Evolutionary conservation across 1,140 invertebrate species (phyloP).

Genomic region (Drosophila obscura): DNA sequence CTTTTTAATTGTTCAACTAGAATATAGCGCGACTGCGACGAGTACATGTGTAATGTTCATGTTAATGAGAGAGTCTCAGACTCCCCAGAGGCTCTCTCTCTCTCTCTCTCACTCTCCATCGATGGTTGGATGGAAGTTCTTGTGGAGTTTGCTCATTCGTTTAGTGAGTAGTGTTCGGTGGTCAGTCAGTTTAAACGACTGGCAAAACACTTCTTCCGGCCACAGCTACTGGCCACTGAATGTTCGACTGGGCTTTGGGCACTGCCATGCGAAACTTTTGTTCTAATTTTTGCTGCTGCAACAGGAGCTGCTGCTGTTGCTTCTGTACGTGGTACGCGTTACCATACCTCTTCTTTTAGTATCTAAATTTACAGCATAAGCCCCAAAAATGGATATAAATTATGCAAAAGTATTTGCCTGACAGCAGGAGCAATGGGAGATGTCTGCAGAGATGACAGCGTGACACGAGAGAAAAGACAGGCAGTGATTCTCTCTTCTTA

Average conservation of each 20-base stretch:
- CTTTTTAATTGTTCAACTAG: constrained; percentile 51
- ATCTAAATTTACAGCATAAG: not conserved
- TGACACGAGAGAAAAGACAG: too few relatives aligned
- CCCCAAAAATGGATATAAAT: too few relatives aligned
- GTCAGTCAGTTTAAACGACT: constrained; percentile 24
- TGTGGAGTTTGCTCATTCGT: constrained; percentile 5
- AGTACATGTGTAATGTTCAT: constrained; percentile 66
- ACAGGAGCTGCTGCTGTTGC: too few relatives aligned
- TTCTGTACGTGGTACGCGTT: too few relatives aligned
- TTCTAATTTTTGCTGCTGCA: not conserved
- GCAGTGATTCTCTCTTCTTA: too few relatives aligned
- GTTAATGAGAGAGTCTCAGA: constrained; percentile 33
- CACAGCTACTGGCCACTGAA: not conserved
- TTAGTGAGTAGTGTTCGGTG: not conserved
- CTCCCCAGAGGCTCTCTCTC: not conserved
- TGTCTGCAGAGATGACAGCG: too few relatives aligned
- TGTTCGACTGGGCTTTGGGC: not conserved
- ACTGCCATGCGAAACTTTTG: constrained; percentile 6
- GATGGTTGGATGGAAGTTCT: not conserved
- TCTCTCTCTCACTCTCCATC: not conserved
- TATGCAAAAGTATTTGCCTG: too few relatives aligned
- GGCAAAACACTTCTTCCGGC: constrained; percentile 36
- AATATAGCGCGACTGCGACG: constrained; percentile 5
- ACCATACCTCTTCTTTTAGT: not conserved
- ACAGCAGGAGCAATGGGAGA: too few relatives aligned